These are phyloP conservation scores for Quadroppia sp. DNA, from an alignment of 2,888 invertebrate genomes.

Conservation along the genomic window DNA sequence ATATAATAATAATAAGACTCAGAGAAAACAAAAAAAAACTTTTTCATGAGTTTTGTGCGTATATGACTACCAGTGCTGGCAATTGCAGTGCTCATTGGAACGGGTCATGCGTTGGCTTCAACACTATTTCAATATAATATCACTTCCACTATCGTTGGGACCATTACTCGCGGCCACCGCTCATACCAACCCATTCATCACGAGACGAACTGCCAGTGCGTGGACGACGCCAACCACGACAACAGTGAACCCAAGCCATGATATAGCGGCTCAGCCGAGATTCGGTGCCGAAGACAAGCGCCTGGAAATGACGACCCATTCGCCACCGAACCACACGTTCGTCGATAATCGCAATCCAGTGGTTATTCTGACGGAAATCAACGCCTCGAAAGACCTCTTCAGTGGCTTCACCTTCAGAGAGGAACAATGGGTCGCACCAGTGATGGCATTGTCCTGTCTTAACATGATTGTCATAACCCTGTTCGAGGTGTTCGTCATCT, in stretches of 20 bases:
- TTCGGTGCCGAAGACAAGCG: slow-evolving; percentile 3
- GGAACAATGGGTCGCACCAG: slow-evolving; percentile 85
- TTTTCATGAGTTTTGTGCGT: no score
- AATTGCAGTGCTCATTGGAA: neutral
- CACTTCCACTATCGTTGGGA: slow-evolving; percentile 29
- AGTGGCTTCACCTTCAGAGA: slow-evolving; percentile 44
- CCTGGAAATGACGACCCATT: slow-evolving; percentile 22
- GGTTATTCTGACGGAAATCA: slow-evolving; percentile 26
- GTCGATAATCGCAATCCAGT: slow-evolving; percentile 26
- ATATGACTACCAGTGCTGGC: neutral
- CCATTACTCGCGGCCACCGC: slow-evolving; percentile 3
- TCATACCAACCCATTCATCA: neutral
- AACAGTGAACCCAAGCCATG: neutral
- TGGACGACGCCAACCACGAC: neutral
- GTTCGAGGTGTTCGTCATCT: slow-evolving; percentile 80
- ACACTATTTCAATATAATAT: slow-evolving; percentile 25
- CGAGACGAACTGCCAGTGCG: no score
- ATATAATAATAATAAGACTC: no score
- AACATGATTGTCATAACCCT: slow-evolving; percentile 78
- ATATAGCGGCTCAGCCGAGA: slow-evolving; percentile 8
- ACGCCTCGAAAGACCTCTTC: neutral
- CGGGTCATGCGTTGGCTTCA: slow-evolving; percentile 17
- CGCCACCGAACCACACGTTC: slow-evolving; percentile 5
- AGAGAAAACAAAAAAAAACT: no score
- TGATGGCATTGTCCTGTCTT: slow-evolving; percentile 74